A percentile compares a stretch with the other conserved stretches of the same genome.
These are phyloP conservation scores for Gymnodraco acuticeps DNA, from an alignment of 2,797 vertebrate species.

Conservation along the genomic window DNA sequence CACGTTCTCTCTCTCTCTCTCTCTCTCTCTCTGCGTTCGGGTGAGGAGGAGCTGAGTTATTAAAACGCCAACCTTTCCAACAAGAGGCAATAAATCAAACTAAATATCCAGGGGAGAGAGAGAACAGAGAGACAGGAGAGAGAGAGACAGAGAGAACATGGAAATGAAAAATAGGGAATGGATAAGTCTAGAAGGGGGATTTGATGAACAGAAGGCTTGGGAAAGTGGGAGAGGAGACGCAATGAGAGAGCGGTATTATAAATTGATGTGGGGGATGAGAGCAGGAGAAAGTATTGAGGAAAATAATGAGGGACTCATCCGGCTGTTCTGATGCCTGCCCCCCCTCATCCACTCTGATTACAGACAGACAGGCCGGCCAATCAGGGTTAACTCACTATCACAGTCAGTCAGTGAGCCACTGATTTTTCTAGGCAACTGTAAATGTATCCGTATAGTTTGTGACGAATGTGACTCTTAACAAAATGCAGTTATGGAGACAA, in stretches of 20 bases:
- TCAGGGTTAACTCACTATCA: slow-evolving; percentile 65
- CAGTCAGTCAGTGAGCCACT: slow-evolving; percentile 23
- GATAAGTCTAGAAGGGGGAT: slow-evolving; percentile 67
- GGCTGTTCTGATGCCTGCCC: slow-evolving; percentile 30
- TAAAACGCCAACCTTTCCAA: slow-evolving; percentile 88
- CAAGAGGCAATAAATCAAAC: slow-evolving; percentile 88
- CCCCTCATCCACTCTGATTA: slow-evolving; percentile 63
- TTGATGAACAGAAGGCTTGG: slow-evolving; percentile 76
- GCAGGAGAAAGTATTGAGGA: slow-evolving; percentile 45
- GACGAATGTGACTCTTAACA: slow-evolving; percentile 16
- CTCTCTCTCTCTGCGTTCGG: slow-evolving; percentile 66
- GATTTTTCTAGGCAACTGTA: slow-evolving; percentile 29
- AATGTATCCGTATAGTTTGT: slow-evolving; percentile 30
- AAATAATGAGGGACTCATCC: slow-evolving; percentile 66
- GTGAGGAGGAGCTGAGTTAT: slow-evolving; percentile 86
- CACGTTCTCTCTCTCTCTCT: slow-evolving; percentile 53
- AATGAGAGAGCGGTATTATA: slow-evolving; percentile 58
- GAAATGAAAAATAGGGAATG: slow-evolving; percentile 75
- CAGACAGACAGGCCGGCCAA: slow-evolving; percentile 58
- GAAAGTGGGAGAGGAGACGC: slow-evolving; percentile 64
- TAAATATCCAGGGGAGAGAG: slow-evolving; percentile 80
- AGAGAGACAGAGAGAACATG: slow-evolving; percentile 51
- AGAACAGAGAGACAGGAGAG: slow-evolving; percentile 30
- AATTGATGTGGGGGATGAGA: slow-evolving; percentile 65
- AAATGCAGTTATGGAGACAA: not conserved